A percentile compares a stretch with the other conserved stretches of the same genome.
Conservation (phyloP, 1,140 invertebrate species). For the Dendroctonus valens region DNA sequence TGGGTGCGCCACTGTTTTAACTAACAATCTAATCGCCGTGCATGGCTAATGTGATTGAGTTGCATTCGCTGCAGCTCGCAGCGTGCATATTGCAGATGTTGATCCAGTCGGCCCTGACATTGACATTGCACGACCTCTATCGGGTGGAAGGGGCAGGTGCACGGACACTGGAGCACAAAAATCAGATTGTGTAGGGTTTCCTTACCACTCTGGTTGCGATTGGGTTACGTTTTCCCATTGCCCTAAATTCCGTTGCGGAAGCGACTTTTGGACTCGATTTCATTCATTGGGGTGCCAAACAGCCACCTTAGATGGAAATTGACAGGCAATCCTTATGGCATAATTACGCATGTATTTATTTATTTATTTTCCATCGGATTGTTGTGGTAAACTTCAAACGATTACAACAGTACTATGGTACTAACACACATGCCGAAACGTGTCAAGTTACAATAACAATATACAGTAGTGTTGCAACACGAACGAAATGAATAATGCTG, state of each 20-base stretch:
- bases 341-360: no score
- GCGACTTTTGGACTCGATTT: no score
- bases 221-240: no score
- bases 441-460: constrained; percentile 11
- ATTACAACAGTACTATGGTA: neutral
- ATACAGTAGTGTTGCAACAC: constrained; percentile 4
- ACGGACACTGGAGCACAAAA: constrained; percentile 29
- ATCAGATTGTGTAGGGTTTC: constrained; percentile 26
- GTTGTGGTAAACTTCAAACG: no score
- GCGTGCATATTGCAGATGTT: constrained; percentile 47
- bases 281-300: no score
- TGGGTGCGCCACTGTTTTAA: constrained; percentile 1
- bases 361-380: no score
- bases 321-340: no score
- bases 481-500: constrained; percentile 5
- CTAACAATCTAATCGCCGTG: constrained; percentile 13
- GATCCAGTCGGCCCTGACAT: constrained; percentile 48
- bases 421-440: constrained; percentile 3
- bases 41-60: constrained; percentile 20
- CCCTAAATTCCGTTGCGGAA: no score
- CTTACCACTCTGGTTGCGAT: neutral
- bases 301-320: no score
- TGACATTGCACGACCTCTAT: constrained; percentile 48
- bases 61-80: constrained; percentile 21
- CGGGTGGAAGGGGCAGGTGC: constrained; percentile 20